Evolutionary conservation across 2,888 invertebrate genomes (phyloP).

Genomic region (Sinelater perroti): DNA sequence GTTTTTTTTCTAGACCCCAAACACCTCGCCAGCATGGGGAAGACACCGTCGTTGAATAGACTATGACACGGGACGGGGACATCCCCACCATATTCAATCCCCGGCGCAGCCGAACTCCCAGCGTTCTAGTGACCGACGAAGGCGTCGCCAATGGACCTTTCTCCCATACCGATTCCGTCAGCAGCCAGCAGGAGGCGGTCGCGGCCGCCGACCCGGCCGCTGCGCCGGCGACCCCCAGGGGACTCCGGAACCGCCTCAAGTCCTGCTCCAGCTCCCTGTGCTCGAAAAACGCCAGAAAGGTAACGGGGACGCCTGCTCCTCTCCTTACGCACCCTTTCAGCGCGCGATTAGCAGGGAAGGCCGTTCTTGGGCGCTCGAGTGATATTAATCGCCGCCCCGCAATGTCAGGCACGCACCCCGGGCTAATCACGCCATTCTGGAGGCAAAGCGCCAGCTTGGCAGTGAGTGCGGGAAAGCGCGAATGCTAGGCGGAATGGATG

Average conservation of each 20-base stretch:
- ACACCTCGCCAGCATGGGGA: slow-evolving; percentile 29
- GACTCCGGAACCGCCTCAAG: slow-evolving; percentile 60
- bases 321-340: too few species aligned
- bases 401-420: slow-evolving; percentile 6
- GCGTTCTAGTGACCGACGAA: slow-evolving; percentile 58
- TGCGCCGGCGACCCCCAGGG: slow-evolving; percentile 61
- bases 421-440: slow-evolving; percentile 17
- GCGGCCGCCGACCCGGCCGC: slow-evolving; percentile 57
- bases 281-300: slow-evolving; percentile 85
- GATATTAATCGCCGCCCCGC: not conserved
- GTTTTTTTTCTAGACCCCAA: slow-evolving; percentile 8
- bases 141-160: slow-evolving; percentile 56
- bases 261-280: slow-evolving; percentile 80
- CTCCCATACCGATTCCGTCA: slow-evolving; percentile 56
- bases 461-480: too few species aligned
- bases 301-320: slow-evolving; percentile 57
- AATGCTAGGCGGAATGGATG: too few species aligned
- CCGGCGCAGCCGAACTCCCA: slow-evolving; percentile 55
- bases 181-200: slow-evolving; percentile 52
- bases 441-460: too few species aligned
- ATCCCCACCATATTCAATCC: slow-evolving; percentile 86
- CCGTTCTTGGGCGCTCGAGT: slow-evolving; percentile 2
- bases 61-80: slow-evolving; percentile 77
- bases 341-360: not conserved
- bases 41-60: slow-evolving; percentile 28